Conservation (phyloP, 35 echinoderm and acorn worm species). For the Holothuria glaberrima region DNA sequence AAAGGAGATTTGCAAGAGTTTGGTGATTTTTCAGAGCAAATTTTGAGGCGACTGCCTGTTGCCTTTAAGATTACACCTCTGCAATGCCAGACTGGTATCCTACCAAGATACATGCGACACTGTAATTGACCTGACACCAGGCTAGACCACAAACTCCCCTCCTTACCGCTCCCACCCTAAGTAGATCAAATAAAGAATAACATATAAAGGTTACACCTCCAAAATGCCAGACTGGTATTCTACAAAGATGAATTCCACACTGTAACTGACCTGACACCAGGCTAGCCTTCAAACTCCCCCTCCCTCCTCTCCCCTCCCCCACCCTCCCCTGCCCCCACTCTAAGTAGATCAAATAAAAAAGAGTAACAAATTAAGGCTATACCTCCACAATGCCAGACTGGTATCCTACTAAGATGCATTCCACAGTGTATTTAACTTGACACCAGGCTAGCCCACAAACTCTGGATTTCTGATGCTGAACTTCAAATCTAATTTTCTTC, state of each 20-base stretch:
- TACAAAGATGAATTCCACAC: constrained; percentile 33
- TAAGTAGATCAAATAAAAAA: background rate
- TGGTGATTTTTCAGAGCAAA: no score
- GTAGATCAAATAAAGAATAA: background rate
- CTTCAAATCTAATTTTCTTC: constrained; percentile 34
- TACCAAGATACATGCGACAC: constrained; percentile 33
- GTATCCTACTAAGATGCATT: constrained; percentile 63
- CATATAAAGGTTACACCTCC: constrained; percentile 51
- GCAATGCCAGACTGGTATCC: constrained; percentile 73
- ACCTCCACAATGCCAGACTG: constrained; percentile 74
- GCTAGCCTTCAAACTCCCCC: constrained; percentile 64
- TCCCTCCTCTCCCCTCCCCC: no score
- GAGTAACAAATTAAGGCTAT: background rate
- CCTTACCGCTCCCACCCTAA: background rate
- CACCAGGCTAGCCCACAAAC: constrained; percentile 73
- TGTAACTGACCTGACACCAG: constrained; percentile 49
- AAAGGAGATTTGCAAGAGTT: no score
- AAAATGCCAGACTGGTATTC: constrained; percentile 72
- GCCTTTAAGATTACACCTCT: constrained; percentile 63
- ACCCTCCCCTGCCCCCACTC: no score
- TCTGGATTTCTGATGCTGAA: constrained; percentile 58
- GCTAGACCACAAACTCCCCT: constrained; percentile 65
- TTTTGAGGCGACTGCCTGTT: no score
- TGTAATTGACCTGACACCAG: constrained; percentile 49
- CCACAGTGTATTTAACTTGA: background rate